Percentiles rank a stretch among this genome's conserved stretches.
Evolutionary conservation across 2,888 invertebrate species (phyloP).

Genomic region (Timema cristinae): DNA sequence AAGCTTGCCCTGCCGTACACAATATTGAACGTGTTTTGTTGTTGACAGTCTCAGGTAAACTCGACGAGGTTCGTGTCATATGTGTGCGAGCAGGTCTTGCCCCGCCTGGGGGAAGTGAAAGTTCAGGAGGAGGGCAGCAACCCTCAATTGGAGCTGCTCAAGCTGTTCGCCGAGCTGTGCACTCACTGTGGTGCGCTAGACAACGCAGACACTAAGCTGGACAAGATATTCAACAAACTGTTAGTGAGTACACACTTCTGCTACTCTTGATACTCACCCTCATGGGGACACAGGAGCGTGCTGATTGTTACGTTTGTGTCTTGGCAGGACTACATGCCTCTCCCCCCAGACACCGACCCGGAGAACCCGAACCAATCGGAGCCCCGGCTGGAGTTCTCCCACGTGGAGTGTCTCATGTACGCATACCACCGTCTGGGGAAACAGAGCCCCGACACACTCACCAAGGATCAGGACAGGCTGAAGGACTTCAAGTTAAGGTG

Average conservation of each 20-base stretch:
- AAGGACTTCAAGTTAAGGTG: slow-evolving; percentile 74
- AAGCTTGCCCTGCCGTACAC: slow-evolving; percentile 15
- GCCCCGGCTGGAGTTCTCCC: slow-evolving; percentile 88
- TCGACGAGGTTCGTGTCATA: slow-evolving; percentile 80
- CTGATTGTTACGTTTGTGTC: slow-evolving; percentile 12
- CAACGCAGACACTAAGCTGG: slow-evolving; percentile 67
- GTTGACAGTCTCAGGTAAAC: slow-evolving; percentile 72
- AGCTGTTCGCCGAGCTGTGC: slow-evolving; percentile 82
- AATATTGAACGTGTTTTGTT: slow-evolving; percentile 32
- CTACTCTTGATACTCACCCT: neutral
- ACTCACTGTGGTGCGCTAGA: slow-evolving; percentile 73
- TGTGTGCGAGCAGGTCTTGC: slow-evolving; percentile 79
- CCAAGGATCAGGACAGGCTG: slow-evolving; percentile 66
- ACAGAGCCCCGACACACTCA: slow-evolving; percentile 71
- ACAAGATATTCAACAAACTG: slow-evolving; percentile 37
- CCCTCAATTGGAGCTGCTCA: slow-evolving; percentile 73
- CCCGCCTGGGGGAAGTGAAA: slow-evolving; percentile 65
- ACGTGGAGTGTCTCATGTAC: slow-evolving; percentile 87
- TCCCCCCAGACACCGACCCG: slow-evolving; percentile 61
- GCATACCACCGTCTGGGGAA: slow-evolving; percentile 70
- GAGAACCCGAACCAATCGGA: slow-evolving; percentile 57
- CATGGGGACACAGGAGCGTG: neutral
- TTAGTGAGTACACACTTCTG: slow-evolving; percentile 21
- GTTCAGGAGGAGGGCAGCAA: slow-evolving; percentile 58
- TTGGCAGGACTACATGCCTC: slow-evolving; percentile 78